Conservation (phyloP, 2,888 invertebrate genomes). For the Acrobasis repandana region DNA sequence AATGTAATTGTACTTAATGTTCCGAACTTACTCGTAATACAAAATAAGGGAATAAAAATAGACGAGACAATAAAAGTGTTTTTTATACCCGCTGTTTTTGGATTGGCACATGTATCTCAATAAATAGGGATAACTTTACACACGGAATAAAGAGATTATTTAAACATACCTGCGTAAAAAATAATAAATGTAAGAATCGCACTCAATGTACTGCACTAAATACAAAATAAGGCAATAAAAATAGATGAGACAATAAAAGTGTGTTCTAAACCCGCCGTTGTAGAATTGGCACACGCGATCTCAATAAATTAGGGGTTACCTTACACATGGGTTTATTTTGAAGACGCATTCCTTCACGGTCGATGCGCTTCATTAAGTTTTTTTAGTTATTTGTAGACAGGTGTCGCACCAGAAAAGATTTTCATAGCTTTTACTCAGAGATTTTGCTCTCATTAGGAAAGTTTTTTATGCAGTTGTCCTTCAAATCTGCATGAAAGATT, state of each 20-base stretch:
- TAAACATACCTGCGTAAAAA: no score
- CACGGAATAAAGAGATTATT: not conserved
- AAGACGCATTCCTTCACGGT: conserved; percentile 23
- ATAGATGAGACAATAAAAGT: conserved; percentile 13
- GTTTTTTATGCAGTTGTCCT: no score
- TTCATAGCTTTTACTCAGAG: no score
- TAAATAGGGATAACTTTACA: conserved; percentile 15
- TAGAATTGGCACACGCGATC: conserved; percentile 17
- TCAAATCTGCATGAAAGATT: no score
- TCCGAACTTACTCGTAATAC: no score
- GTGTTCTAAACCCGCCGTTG: conserved; percentile 8
- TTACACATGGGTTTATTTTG: conserved; percentile 14
- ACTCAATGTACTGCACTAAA: not conserved
- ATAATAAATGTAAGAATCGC: not conserved
- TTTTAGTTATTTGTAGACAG: conserved; percentile 3
- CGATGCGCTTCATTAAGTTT: conserved; percentile 30
- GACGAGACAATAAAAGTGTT: no score
- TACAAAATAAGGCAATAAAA: conserved; percentile 12
- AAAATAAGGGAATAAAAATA: no score
- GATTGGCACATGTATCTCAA: no score
- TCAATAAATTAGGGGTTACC: conserved; percentile 14
- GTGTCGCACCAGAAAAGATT: no score
- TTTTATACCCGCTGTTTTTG: no score
- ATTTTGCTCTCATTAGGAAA: no score
- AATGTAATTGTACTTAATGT: no score